Base-by-base conservation (phyloP, 2,888 invertebrate genomes). In the Melanotus villosus region DNA sequence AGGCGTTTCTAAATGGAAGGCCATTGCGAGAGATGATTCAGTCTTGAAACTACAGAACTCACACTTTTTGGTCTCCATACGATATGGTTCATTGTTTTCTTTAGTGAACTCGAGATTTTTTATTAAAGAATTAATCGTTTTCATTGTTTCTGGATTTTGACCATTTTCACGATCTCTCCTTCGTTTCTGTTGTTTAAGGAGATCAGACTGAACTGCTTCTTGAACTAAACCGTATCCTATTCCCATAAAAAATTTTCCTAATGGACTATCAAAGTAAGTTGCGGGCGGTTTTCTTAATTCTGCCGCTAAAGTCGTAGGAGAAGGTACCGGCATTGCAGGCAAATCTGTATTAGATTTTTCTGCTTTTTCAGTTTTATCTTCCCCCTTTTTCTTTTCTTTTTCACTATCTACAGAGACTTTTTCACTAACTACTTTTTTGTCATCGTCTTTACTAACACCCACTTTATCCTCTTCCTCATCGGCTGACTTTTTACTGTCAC, bases 141-240 rank as follows among this genome's bases (percentile, higher is more conserved):
- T 87, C 81, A 93, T 92, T 10, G 93, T 92, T 72, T 89, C 89
- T 5, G 92, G 89, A 80, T 89, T 89, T 72, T 89, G 86, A 65
- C 91, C 89, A 57, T 89, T 87, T 84, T 91, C 92, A 74, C 91
- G 90, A 75, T 92, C 91, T 16, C 93, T 90, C 82, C 96, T 96
- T 50, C 94, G 89, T 81, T 93, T 93, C 82, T 97, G 96, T 80
- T 95, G 92, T 75, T 93, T 91, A 63, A 97, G 87, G 66, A 97
- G 86, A 86, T 98, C 98, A n/a, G 91, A 90, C 86, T 98, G 97
- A 16, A 98, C 97, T 83, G 91, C 93, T 82, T 98, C 97, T 83
- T 96, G 95, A 1, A 96, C 97, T 73, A 96, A 88, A 82, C 94
- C 95, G 66, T 94, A 89, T 26, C 98, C 98, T 76, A 98, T 94